phyloP scores from a whole-genome alignment of 2,113 vertebrate genomes.

The Martes martes region DNA sequence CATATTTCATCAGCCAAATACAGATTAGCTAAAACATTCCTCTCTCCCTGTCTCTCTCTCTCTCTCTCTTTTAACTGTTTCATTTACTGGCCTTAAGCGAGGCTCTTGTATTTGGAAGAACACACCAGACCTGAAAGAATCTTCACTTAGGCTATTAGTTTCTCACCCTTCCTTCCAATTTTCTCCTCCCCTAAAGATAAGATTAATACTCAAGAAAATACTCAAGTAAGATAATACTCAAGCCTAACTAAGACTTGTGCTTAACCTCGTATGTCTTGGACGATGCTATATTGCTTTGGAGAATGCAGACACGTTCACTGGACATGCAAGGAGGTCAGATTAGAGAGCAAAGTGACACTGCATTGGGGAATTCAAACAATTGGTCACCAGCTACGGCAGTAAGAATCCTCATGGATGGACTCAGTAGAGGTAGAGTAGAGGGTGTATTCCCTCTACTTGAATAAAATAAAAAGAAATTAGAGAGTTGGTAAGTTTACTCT shows the following conservation, averaged over 20 bases:
- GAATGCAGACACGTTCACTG: not conserved
- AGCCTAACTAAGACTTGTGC: not conserved
- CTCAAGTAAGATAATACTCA: not conserved
- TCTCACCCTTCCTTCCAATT: not conserved
- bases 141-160: not conserved
- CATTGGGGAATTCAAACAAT: not conserved
- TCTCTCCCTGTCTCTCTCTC: not conserved
- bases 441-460: not conserved
- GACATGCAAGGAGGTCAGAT: not conserved
- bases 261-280: not conserved
- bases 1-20: constrained; percentile 22
- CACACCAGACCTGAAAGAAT: not conserved
- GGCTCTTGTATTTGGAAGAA: not conserved
- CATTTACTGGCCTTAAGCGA: not conserved
- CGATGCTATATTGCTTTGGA: not conserved
- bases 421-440: not conserved
- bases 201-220: not conserved
- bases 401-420: not conserved
- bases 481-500: not conserved
- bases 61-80: not conserved
- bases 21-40: not conserved
- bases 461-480: not conserved
- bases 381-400: not conserved
- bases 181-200: not conserved
- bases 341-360: not conserved